These are phyloP conservation scores for Papilio glaucus DNA, from an alignment of 1,140 invertebrate genomes.

Conservation along the genomic window DNA sequence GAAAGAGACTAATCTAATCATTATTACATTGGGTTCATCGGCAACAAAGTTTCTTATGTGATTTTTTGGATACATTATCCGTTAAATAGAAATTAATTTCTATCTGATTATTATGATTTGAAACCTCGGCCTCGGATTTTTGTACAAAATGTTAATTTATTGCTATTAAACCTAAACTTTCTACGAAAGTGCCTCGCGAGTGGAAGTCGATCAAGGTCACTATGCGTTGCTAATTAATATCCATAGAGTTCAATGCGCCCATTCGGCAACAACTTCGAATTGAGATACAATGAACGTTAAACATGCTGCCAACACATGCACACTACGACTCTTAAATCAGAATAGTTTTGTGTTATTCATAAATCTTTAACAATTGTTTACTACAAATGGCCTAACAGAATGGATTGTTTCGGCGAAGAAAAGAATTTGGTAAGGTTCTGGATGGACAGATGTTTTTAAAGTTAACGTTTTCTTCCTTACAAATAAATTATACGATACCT, in stretches of 20 bases:
- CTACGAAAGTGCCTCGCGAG: not conserved
- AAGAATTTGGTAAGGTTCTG: not conserved
- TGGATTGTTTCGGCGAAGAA: constrained; percentile 1
- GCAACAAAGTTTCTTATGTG: too few relatives aligned
- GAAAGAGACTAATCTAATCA: too few relatives aligned
- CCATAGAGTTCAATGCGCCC: constrained; percentile 17
- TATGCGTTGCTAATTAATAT: constrained; percentile 22
- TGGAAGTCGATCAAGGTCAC: not conserved
- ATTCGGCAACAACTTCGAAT: constrained; percentile 34
- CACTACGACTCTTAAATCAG: constrained; percentile 27
- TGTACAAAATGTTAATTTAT: not conserved
- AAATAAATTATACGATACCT: too few relatives aligned
- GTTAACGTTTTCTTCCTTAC: too few relatives aligned
- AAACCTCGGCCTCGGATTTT: too few relatives aligned
- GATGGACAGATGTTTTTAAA: constrained; percentile 16
- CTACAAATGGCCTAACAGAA: not conserved
- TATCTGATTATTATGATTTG: too few relatives aligned
- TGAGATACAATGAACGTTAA: constrained; percentile 33
- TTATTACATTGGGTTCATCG: too few relatives aligned
- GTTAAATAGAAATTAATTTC: too few relatives aligned
- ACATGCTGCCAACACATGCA: constrained; percentile 34
- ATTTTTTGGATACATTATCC: too few relatives aligned
- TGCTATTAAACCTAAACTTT: not conserved
- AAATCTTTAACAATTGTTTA: constrained; percentile 22
- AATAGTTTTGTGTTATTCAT: constrained; percentile 28